Base-by-base conservation (phyloP, 2,797 vertebrate genomes). In the Sebastes baramenuke region DNA sequence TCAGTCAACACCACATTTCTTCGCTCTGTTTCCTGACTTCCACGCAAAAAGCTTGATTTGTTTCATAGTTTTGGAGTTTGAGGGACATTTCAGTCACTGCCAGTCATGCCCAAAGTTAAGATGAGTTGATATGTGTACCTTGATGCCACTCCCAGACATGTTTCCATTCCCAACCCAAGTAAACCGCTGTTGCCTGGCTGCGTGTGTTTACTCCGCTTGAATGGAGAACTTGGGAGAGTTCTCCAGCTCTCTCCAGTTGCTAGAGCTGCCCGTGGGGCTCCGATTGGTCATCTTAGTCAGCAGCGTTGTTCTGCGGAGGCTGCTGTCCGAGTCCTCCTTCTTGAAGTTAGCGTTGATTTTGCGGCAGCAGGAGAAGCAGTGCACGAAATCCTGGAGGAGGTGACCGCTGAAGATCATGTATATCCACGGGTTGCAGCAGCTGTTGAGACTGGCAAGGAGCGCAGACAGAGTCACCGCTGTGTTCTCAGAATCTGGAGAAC, bases 341-440 rank as follows among this genome's bases (percentile, higher is more conserved):
- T 93, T 96, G 80, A 96, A 91, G 0, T 90, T 94, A 8, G 89
- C 82, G 38, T 90, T 96, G n/a, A 92, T 72, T 81, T 92, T 96
- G 66, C 77, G 93, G 90, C 95, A 97, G 88, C 97, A 97, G 1
- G 92, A 93, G 78, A 99, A 96, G 85, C 97, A 97, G 77, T 93
- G 96, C 49, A 97, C 49, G 18, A 98, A 97, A 89, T 99, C 98
- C 75, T 98, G 97, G 36, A 99, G 95, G 70, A 99, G 97, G 79
- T 99, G 97, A 2, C 98, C 98, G 0, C 98, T 99, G 89, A 99
- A 99, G 91, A 99, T 97, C 98, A 99, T 99, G 94, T 99, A 99
- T 90, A 99, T 98, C 98, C 99, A 99, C 0, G 98, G 98, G 92
- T 99, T 99, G 77, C 98, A 99, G 93, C 98, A 99, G 79, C 98